Percentiles rank a stretch among this genome's conserved stretches.
These are phyloP conservation scores for Drosophila aldrichi DNA, from an alignment of 2,888 invertebrate species.

Conservation along the genomic window DNA sequence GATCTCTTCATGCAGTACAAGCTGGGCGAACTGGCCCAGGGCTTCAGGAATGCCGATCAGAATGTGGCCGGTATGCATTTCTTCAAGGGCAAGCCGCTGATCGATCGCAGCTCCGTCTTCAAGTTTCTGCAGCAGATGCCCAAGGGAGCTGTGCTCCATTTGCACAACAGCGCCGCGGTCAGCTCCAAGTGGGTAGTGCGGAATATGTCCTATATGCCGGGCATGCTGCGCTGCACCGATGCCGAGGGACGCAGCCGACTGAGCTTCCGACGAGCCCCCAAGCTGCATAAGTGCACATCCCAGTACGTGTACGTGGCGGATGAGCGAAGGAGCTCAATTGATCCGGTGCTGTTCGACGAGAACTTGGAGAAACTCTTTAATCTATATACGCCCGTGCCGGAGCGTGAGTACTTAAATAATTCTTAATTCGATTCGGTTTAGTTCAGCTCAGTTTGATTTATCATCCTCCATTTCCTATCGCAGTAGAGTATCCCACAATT, in stretches of 20 bases:
- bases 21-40: slow-evolving; percentile 73
- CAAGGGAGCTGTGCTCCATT: slow-evolving; percentile 87
- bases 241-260: slow-evolving; percentile 58
- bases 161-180: slow-evolving; percentile 86
- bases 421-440: neutral
- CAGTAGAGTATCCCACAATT: slow-evolving; percentile 82
- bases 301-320: slow-evolving; percentile 74
- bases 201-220: slow-evolving; percentile 86
- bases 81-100: slow-evolving; percentile 86
- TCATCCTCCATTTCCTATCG: neutral
- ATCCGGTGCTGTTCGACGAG: slow-evolving; percentile 86
- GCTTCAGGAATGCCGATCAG: slow-evolving; percentile 74
- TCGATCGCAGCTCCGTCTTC: slow-evolving; percentile 87
- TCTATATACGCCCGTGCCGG: slow-evolving; percentile 86
- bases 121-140: slow-evolving; percentile 87
- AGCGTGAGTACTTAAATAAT: slow-evolving; percentile 68
- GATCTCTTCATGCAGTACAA: slow-evolving; percentile 82
- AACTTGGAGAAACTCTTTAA: slow-evolving; percentile 87
- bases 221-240: slow-evolving; percentile 78
- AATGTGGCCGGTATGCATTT: slow-evolving; percentile 87
- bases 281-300: slow-evolving; percentile 69
- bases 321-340: slow-evolving; percentile 84
- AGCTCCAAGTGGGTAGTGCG: slow-evolving; percentile 86
- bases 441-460: neutral
- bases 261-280: slow-evolving; percentile 64